A percentile compares a stretch with the other conserved stretches of the same genome.
phyloP scores from a whole-genome alignment of 2,797 vertebrate species.

The Centroberyx gerrardi region DNA sequence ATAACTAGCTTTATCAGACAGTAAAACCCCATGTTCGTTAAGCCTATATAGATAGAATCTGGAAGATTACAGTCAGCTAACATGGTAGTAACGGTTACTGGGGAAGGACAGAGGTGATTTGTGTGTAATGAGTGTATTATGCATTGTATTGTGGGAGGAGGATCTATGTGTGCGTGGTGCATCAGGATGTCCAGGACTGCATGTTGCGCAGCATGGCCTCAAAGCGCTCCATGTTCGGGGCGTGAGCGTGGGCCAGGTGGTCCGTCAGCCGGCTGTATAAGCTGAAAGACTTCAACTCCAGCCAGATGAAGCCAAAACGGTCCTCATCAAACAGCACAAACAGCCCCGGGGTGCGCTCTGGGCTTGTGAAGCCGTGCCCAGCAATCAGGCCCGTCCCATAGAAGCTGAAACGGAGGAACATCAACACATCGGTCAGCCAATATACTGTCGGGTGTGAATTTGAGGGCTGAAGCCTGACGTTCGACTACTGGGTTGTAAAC shows the following conservation, averaged over 20 bases:
- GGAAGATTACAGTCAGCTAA: constrained; percentile 47
- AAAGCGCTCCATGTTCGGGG: constrained; percentile 93
- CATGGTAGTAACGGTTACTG: constrained; percentile 24
- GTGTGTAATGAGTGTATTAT: constrained; percentile 41
- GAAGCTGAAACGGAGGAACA: constrained; percentile 85
- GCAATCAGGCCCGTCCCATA: constrained; percentile 97
- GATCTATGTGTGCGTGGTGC: constrained; percentile 82
- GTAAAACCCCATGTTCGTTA: constrained; percentile 41
- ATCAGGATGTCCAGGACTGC: constrained; percentile 96
- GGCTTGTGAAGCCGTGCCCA: constrained; percentile 97
- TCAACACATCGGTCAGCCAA: constrained; percentile 14
- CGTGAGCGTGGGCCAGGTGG: constrained; percentile 90
- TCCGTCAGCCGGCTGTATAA: constrained; percentile 97
- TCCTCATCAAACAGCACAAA: constrained; percentile 96
- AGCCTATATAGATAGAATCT: constrained; percentile 25
- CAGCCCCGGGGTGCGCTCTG: constrained; percentile 94
- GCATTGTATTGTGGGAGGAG: constrained; percentile 29
- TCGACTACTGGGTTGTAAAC: neutral
- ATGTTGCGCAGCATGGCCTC: constrained; percentile 97
- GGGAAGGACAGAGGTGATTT: constrained; percentile 57
- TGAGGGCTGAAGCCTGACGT: neutral
- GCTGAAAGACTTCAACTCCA: constrained; percentile 98
- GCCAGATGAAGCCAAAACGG: constrained; percentile 98
- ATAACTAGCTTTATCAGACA: constrained; percentile 40
- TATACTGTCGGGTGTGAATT: neutral